Conservation (phyloP, 1,140 invertebrate genomes). For the Drosophila cardini region DNA sequence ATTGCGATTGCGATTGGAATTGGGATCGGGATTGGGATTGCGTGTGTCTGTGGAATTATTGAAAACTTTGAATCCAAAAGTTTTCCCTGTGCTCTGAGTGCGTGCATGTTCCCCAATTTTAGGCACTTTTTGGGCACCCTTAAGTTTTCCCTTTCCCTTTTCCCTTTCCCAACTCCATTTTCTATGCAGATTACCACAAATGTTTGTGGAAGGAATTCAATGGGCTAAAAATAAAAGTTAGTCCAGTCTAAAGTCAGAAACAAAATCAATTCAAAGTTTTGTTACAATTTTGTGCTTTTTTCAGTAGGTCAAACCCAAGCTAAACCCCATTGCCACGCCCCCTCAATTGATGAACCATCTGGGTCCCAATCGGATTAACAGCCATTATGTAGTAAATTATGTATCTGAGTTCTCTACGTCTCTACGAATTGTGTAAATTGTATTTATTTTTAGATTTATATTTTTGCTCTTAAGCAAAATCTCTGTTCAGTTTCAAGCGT, state of each 20-base stretch:
- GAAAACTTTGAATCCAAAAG: constrained; percentile 28
- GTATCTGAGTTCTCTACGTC: constrained; percentile 28
- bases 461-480: constrained; percentile 60
- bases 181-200: constrained; percentile 32
- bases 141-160: constrained; percentile 25
- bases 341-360: constrained; percentile 29
- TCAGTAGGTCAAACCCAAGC: constrained; percentile 22
- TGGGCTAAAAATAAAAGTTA: constrained; percentile 49
- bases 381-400: constrained; percentile 67
- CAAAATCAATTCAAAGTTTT: constrained; percentile 73
- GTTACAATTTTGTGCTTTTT: constrained; percentile 18
- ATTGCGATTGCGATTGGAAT: constrained; percentile 46
- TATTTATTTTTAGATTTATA: constrained; percentile 78
- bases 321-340: background rate
- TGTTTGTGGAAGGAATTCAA: constrained; percentile 58
- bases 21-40: constrained; percentile 39
- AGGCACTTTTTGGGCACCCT: background rate
- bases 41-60: constrained; percentile 16
- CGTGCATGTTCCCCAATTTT: background rate
- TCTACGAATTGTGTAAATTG: constrained; percentile 67
- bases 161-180: too few relatives aligned
- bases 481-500: constrained; percentile 52
- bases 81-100: constrained; percentile 2
- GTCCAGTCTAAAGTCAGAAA: constrained; percentile 21
- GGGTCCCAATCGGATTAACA: constrained; percentile 56